Percentiles rank a stretch among this genome's conserved stretches.
These are phyloP conservation scores for Chaetogeoica ovagalla DNA, from an alignment of 2,888 invertebrate species.

Conservation along the genomic window DNA sequence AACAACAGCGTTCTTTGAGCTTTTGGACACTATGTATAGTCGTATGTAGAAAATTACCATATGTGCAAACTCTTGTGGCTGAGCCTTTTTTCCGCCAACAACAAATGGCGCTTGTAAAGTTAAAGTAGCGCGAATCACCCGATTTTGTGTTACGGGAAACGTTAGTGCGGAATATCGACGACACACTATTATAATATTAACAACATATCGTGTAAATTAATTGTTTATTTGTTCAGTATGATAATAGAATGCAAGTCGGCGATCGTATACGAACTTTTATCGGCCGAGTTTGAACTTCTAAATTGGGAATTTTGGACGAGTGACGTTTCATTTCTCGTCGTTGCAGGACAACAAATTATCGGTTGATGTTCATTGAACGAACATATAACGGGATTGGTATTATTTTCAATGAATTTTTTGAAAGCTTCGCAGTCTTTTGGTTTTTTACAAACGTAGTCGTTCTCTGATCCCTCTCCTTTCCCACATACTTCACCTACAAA, in stretches of 20 bases:
- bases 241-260: too few relatives aligned
- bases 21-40: not conserved
- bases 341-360: not conserved
- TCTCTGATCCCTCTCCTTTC: not conserved
- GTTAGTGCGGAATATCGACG: not conserved
- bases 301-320: not conserved
- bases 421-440: not conserved
- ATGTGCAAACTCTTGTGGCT: constrained; percentile 19
- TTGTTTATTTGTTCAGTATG: too few relatives aligned
- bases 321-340: not conserved
- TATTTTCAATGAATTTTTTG: not conserved
- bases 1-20: too few relatives aligned
- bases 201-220: too few relatives aligned
- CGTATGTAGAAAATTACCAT: not conserved
- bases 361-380: not conserved
- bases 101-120: not conserved
- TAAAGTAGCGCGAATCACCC: too few relatives aligned
- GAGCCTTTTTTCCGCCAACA: not conserved
- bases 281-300: not conserved
- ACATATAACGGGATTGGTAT: not conserved
- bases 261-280: not conserved
- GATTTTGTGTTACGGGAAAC: not conserved
- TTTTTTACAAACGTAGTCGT: not conserved
- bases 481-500: not conserved
- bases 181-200: not conserved